These are phyloP conservation scores for Discoglossus pictus DNA, from an alignment of 2,797 vertebrate genomes.

Conservation along the genomic window DNA sequence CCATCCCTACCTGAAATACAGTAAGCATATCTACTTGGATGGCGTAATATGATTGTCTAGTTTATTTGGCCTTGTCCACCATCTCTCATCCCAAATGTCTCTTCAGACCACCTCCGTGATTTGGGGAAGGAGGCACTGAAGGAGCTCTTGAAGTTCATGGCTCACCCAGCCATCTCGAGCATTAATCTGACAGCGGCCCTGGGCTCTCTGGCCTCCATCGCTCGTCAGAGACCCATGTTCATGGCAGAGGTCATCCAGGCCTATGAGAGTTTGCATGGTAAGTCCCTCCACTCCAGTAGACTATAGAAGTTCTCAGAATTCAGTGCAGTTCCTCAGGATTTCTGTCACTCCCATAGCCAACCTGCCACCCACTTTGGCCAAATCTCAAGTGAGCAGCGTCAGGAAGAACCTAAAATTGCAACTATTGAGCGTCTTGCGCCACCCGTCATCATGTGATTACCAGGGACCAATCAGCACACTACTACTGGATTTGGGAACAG, in stretches of 20 bases:
- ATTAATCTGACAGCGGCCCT: constrained; percentile 93
- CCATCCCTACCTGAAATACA: constrained; percentile 85
- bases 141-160: constrained; percentile 93
- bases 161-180: constrained; percentile 93
- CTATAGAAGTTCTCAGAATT: background rate
- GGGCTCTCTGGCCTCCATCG: constrained; percentile 88
- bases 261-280: constrained; percentile 90
- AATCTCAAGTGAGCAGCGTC: constrained; percentile 96
- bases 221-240: constrained; percentile 93
- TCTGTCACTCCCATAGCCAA: constrained; percentile 72
- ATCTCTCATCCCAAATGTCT: background rate
- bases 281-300: constrained; percentile 53
- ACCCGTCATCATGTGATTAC: constrained; percentile 87
- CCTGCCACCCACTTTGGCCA: constrained; percentile 89
- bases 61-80: background rate
- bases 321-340: background rate
- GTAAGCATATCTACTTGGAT: constrained; percentile 64
- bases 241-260: constrained; percentile 96
- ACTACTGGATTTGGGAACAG: constrained; percentile 89
- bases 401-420: constrained; percentile 94
- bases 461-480: constrained; percentile 90
- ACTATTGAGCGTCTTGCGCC: constrained; percentile 86
- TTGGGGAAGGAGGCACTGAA: constrained; percentile 86
- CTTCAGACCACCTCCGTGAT: constrained; percentile 77
- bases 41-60: background rate